Evolutionary conservation across 2,888 invertebrate genomes (phyloP).

Genomic region (Abrostola tripartita): DNA sequence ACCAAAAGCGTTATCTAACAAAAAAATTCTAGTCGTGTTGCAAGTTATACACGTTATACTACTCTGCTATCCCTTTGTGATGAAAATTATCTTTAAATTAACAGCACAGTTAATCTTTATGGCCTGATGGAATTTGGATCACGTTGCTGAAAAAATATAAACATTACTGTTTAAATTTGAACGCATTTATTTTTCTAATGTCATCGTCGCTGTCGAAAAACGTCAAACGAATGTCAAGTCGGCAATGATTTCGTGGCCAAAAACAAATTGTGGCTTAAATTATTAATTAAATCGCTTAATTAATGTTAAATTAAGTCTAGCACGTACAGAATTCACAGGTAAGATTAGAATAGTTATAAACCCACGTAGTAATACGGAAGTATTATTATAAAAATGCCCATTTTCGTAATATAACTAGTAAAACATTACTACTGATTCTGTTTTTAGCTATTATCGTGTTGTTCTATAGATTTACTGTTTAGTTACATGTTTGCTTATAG

Average conservation of each 20-base stretch:
- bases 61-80: too few species aligned
- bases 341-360: constrained; percentile 10
- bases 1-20: too few species aligned
- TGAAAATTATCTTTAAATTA: too few species aligned
- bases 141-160: background rate
- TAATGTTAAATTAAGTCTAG: constrained; percentile 26
- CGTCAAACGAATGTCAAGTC: constrained; percentile 55
- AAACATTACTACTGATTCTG: constrained; percentile 9
- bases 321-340: constrained; percentile 31
- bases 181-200: constrained; percentile 20
- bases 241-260: constrained; percentile 73
- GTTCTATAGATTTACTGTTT: constrained; percentile 12
- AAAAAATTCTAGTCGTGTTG: too few species aligned
- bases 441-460: constrained; percentile 4
- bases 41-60: too few species aligned
- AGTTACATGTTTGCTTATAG: background rate
- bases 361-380: background rate
- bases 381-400: background rate
- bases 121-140: too few species aligned
- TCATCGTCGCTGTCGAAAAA: constrained; percentile 21
- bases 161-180: background rate
- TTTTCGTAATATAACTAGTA: background rate
- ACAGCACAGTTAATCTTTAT: too few species aligned
- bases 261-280: constrained; percentile 51
- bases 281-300: constrained; percentile 25